phyloP scores from a whole-genome alignment of 2,113 vertebrate genomes.

The Chlamydotis undulata region DNA sequence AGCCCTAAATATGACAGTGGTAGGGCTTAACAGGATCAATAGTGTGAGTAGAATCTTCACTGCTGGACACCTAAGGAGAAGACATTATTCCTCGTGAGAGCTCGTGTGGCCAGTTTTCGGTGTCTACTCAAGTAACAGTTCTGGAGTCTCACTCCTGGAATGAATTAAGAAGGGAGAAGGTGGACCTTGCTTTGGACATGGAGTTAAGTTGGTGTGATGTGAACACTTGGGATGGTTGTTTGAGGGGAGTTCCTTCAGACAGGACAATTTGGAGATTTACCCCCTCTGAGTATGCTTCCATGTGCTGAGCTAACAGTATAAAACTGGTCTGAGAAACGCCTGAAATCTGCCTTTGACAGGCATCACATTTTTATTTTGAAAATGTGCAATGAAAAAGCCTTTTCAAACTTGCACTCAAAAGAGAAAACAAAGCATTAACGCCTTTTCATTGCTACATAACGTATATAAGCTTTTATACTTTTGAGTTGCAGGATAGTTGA shows the following conservation, averaged over 20 bases:
- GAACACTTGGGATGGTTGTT: neutral
- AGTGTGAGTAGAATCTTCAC: neutral
- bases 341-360: neutral
- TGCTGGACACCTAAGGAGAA: neutral
- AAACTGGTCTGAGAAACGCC: neutral
- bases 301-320: neutral
- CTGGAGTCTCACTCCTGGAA: neutral
- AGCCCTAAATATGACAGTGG: neutral
- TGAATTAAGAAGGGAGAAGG: neutral
- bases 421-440: neutral
- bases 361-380: neutral
- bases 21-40: neutral
- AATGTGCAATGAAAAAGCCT: neutral
- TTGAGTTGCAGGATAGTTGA: neutral
- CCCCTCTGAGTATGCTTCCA: neutral
- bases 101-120: neutral
- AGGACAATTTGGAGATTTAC: neutral
- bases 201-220: neutral
- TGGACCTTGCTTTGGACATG: rapidly evolving
- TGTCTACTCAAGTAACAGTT: neutral
- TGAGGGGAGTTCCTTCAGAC: neutral
- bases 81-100: neutral
- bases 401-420: neutral
- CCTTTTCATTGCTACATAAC: neutral
- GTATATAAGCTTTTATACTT: neutral